These are phyloP conservation scores for Thera britannica DNA, from an alignment of 2,888 invertebrate species.

Conservation along the genomic window DNA sequence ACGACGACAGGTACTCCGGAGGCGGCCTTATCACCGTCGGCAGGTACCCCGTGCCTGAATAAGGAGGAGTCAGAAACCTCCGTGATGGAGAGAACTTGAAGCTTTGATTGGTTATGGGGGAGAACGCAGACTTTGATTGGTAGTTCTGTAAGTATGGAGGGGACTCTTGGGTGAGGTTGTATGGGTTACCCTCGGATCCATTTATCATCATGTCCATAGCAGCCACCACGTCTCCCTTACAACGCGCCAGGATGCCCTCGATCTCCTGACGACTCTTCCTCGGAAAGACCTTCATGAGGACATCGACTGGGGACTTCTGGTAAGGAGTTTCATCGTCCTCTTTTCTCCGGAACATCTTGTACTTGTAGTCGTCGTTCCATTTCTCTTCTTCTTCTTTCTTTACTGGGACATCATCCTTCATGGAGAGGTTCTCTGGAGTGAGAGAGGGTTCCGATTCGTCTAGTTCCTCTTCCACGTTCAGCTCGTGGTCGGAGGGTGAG, in stretches of 20 bases:
- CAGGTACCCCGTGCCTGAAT: slow-evolving; percentile 92
- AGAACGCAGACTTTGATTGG: slow-evolving; percentile 90
- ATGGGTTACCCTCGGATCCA: slow-evolving; percentile 76
- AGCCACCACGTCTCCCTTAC: slow-evolving; percentile 95
- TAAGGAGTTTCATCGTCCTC: slow-evolving; percentile 61
- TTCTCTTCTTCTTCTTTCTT: slow-evolving; percentile 80
- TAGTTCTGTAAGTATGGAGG: slow-evolving; percentile 77
- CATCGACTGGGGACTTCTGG: slow-evolving; percentile 92
- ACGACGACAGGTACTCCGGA: slow-evolving; percentile 77
- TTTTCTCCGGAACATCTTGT: slow-evolving; percentile 72
- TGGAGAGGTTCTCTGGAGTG: slow-evolving; percentile 92
- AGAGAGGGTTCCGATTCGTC: slow-evolving; percentile 83
- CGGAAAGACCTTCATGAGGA: slow-evolving; percentile 95
- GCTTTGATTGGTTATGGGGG: slow-evolving; percentile 87
- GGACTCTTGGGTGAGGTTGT: slow-evolving; percentile 73
- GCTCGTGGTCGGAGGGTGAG: slow-evolving; percentile 80
- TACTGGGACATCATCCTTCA: slow-evolving; percentile 87
- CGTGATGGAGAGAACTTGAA: slow-evolving; percentile 89
- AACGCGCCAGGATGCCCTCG: slow-evolving; percentile 92
- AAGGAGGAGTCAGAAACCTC: slow-evolving; percentile 92
- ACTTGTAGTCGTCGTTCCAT: slow-evolving; percentile 77
- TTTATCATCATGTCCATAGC: slow-evolving; percentile 96
- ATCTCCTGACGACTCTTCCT: slow-evolving; percentile 93
- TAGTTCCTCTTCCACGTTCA: slow-evolving; percentile 84
- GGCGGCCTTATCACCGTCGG: slow-evolving; percentile 89